phyloP scores from a whole-genome alignment of 2,113 vertebrate genomes.

The Neotragus moschatus region DNA sequence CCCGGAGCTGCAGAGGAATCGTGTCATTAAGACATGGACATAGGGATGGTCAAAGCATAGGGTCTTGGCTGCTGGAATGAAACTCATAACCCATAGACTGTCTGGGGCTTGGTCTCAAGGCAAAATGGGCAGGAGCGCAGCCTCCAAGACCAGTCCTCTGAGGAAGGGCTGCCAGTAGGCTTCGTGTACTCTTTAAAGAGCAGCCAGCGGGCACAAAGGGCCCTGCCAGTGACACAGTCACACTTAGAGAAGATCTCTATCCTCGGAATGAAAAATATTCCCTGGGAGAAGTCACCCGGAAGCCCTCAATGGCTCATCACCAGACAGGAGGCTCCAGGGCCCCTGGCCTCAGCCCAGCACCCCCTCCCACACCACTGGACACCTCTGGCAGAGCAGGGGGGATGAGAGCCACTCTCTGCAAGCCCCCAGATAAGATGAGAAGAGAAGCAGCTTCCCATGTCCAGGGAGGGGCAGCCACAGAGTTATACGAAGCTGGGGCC shows the following conservation, averaged over 20 bases:
- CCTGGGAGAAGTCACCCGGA: accelerated
- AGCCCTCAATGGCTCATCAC: too few relatives aligned
- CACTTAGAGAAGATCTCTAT: not conserved
- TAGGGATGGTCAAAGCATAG: not conserved
- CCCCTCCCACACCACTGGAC: accelerated
- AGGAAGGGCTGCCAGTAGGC: not conserved
- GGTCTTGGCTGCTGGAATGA: not conserved
- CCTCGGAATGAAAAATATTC: accelerated
- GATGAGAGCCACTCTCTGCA: accelerated
- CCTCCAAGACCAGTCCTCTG: accelerated
- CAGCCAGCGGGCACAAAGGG: accelerated
- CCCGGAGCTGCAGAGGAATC: too few relatives aligned
- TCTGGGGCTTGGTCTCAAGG: not conserved
- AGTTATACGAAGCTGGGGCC: not conserved
- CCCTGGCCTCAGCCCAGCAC: accelerated
- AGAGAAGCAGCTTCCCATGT: not conserved
- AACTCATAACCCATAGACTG: too few relatives aligned
- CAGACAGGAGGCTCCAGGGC: accelerated
- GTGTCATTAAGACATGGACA: accelerated
- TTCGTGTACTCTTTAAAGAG: not conserved
- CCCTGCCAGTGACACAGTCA: accelerated
- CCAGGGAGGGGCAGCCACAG: not conserved
- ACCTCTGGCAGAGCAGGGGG: accelerated
- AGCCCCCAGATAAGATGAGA: not conserved
- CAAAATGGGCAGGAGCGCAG: accelerated